Evolutionary conservation across 2,888 invertebrate genomes (phyloP).

Genomic region (Drosophila longiperda): DNA sequence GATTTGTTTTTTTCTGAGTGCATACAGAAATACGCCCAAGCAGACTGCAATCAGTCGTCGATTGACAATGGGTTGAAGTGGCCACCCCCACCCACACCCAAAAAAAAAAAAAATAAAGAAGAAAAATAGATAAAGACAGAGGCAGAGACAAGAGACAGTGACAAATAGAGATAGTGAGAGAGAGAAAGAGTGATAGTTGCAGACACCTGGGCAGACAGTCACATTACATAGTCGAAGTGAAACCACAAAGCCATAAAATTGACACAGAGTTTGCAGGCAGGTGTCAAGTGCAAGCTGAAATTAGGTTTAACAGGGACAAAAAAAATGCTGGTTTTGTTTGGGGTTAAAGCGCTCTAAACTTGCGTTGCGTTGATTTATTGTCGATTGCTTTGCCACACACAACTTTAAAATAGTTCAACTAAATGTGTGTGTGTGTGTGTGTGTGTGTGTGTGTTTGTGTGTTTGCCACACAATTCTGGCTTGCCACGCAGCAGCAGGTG

Average conservation of each 20-base stretch:
- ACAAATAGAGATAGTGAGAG: not conserved
- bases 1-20: not conserved
- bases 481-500: constrained; percentile 48
- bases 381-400: constrained; percentile 28
- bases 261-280: constrained; percentile 37
- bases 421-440: not conserved
- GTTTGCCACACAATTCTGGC: constrained; percentile 22
- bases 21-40: constrained; percentile 10
- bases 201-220: constrained; percentile 30
- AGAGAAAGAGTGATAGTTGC: not conserved
- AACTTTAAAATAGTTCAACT: constrained; percentile 43
- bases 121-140: not conserved
- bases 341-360: constrained; percentile 1
- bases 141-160: not conserved
- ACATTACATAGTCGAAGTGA: constrained; percentile 12
- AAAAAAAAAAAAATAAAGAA: not conserved
- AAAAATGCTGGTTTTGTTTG: constrained; percentile 3
- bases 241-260: constrained; percentile 52
- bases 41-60: constrained; percentile 47
- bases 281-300: constrained; percentile 9
- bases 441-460: constrained; percentile 17
- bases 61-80: constrained; percentile 33
- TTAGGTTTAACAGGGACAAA: not conserved
- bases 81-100: not conserved
- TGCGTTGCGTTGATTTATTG: constrained; percentile 48